Percentiles rank a stretch among this genome's conserved stretches.
phyloP scores from a whole-genome alignment of 1,140 invertebrate genomes.

The Sitophilus oryzae region DNA sequence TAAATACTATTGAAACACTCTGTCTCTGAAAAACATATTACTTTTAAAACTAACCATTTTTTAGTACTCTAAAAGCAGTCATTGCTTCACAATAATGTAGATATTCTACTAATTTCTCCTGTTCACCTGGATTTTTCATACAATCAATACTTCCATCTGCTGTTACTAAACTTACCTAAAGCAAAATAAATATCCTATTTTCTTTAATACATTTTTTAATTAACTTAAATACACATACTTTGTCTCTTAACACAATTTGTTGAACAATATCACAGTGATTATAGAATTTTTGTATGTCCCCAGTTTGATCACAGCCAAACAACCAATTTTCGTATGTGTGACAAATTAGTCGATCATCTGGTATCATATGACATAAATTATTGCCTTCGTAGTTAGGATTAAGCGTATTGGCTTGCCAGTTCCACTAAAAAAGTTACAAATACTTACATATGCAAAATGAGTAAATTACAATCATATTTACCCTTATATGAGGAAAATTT shows the following conservation, averaged over 20 bases:
- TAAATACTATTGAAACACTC: too few relatives aligned
- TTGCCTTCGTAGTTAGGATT: constrained; percentile 93
- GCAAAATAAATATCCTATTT: constrained; percentile 2
- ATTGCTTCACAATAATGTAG: constrained; percentile 80
- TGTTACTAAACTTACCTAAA: constrained; percentile 63
- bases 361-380: constrained; percentile 63
- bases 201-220: constrained; percentile 10
- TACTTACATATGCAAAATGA: neutral
- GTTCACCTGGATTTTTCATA: constrained; percentile 71
- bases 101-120: constrained; percentile 70
- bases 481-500: constrained; percentile 50
- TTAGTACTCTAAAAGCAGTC: constrained; percentile 65
- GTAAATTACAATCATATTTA: constrained; percentile 38
- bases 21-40: too few relatives aligned
- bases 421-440: constrained; percentile 54
- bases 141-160: constrained; percentile 94
- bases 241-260: constrained; percentile 4
- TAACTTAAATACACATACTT: constrained; percentile 5
- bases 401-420: constrained; percentile 79
- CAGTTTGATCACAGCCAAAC: constrained; percentile 80
- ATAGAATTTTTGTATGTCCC: constrained; percentile 65
- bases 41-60: constrained; percentile 16
- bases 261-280: constrained; percentile 51
- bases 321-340: constrained; percentile 74
- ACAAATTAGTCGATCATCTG: constrained; percentile 80